Conservation (phyloP, 2,113 vertebrate genomes). For the Ahaetulla prasina region DNA sequence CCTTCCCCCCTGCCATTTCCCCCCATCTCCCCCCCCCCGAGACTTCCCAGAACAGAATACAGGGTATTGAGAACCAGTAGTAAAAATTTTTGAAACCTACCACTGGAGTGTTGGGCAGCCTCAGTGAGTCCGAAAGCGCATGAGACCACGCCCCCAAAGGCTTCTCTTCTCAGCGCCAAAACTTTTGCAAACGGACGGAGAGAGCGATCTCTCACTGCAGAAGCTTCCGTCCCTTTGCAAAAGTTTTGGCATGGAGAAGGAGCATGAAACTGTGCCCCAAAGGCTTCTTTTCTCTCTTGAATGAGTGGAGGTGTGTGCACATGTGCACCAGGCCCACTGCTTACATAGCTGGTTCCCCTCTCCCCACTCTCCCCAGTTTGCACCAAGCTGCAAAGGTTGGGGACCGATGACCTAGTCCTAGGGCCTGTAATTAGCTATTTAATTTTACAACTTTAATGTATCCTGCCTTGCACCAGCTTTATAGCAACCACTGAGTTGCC, state of each 20-base stretch:
- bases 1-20: no score
- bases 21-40: no score
- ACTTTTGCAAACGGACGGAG: neutral
- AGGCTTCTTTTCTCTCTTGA: neutral
- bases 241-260: neutral
- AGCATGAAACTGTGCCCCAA: neutral
- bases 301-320: neutral
- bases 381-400: neutral
- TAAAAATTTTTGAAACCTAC: no score
- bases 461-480: neutral
- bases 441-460: neutral
- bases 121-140: neutral
- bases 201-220: neutral
- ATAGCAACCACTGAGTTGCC: neutral
- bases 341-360: neutral
- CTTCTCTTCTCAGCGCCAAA: neutral
- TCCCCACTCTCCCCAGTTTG: neutral
- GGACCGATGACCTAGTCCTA: neutral
- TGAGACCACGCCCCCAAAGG: neutral
- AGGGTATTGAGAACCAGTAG: no score
- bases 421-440: neutral
- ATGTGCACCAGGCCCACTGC: neutral
- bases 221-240: neutral
- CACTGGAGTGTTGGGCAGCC: neutral
- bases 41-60: no score